These are phyloP conservation scores for Sinosuthora webbiana DNA, from an alignment of 2,113 vertebrate species.

Conservation along the genomic window DNA sequence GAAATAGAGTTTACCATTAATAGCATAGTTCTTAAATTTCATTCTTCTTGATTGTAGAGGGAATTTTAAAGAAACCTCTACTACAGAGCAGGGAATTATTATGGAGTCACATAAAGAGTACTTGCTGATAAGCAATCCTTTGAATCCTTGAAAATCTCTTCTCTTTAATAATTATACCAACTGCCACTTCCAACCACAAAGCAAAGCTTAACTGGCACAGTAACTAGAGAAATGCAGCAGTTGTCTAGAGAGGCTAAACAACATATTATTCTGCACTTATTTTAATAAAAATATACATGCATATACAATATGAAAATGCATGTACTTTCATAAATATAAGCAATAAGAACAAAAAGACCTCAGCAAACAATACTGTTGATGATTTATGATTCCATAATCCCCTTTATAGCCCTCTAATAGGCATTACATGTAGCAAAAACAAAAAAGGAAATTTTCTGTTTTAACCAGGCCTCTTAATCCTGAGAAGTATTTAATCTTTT, in stretches of 20 bases:
- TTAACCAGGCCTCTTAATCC: conserved; percentile 36
- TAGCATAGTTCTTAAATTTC: not conserved
- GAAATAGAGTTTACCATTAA: not conserved
- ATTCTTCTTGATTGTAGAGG: not conserved
- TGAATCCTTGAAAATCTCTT: not conserved
- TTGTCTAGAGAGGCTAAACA: not conserved
- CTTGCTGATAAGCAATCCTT: not conserved
- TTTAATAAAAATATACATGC: not conserved
- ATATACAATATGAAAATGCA: not conserved
- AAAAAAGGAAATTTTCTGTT: conserved; percentile 24
- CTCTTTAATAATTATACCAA: not conserved
- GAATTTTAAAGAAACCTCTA: not conserved
- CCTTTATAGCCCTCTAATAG: not conserved
- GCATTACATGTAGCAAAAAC: conserved; percentile 11
- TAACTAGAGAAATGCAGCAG: not conserved
- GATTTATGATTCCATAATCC: conserved; percentile 8
- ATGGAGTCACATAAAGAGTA: not conserved
- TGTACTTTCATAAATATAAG: not conserved
- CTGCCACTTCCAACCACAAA: not conserved
- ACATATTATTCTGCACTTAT: not conserved
- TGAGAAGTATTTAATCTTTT: conserved; percentile 31
- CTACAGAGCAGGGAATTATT: not conserved
- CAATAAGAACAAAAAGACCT: not conserved
- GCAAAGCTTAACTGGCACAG: not conserved
- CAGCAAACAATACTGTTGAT: not conserved